A percentile compares a stretch with the other conserved stretches of the same genome.
These are phyloP conservation scores for Zygothrica quintamaculata DNA, from an alignment of 2,888 invertebrate species.

Conservation along the genomic window DNA sequence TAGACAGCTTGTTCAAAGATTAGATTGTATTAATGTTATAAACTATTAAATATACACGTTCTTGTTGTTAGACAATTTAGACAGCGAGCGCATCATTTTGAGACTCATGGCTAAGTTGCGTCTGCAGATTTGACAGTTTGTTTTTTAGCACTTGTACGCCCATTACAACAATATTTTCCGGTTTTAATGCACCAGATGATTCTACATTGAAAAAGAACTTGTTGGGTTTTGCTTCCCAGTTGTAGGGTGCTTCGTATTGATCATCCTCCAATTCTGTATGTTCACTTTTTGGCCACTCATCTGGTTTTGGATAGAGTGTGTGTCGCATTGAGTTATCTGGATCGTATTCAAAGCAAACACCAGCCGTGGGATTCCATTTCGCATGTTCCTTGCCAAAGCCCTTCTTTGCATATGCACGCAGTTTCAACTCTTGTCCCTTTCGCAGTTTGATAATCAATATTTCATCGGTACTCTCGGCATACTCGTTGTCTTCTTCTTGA, in stretches of 20 bases:
- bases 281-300: slow-evolving; percentile 99
- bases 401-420: slow-evolving; percentile 98
- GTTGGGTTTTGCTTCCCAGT: slow-evolving; percentile 97
- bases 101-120: slow-evolving; percentile 94
- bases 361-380: slow-evolving; percentile 99
- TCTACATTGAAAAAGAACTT: slow-evolving; percentile 99
- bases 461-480: slow-evolving; percentile 95
- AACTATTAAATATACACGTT: slow-evolving; percentile 61
- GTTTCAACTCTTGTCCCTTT: slow-evolving; percentile 95
- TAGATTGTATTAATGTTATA: slow-evolving; percentile 39
- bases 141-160: slow-evolving; percentile 97
- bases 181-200: slow-evolving; percentile 96
- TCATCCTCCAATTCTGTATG: slow-evolving; percentile 96
- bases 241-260: slow-evolving; percentile 96
- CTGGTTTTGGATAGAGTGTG: slow-evolving; percentile 97
- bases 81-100: slow-evolving; percentile 92
- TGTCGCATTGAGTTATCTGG: slow-evolving; percentile 99
- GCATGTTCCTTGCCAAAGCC: slow-evolving; percentile 97
- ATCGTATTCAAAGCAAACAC: slow-evolving; percentile 99
- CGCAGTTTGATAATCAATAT: slow-evolving; percentile 90
- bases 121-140: slow-evolving; percentile 97
- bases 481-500: slow-evolving; percentile 95
- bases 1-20: slow-evolving; percentile 70
- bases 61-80: slow-evolving; percentile 44
- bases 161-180: slow-evolving; percentile 98